These are phyloP conservation scores for Penaeus monodon DNA, from an alignment of 2,888 invertebrate genomes.

Conservation along the genomic window DNA sequence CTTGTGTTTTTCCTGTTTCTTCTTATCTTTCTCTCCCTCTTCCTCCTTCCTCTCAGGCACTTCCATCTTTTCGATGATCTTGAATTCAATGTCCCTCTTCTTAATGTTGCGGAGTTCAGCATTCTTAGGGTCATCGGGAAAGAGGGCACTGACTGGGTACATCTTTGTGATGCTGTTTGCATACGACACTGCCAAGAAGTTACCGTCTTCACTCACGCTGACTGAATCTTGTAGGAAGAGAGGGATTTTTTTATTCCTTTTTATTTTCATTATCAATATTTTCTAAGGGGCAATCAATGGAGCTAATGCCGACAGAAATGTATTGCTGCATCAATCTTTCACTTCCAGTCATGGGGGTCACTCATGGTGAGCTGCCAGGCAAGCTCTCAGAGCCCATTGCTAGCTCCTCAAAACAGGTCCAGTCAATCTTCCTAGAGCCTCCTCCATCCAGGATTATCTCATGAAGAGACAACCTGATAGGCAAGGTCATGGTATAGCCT, in stretches of 20 bases:
- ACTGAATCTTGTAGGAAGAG: slow-evolving; percentile 13
- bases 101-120: neutral
- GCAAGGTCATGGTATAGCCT: too few species aligned
- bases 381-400: too few species aligned
- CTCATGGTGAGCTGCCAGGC: too few species aligned
- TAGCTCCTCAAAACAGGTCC: too few species aligned
- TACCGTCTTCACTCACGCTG: slow-evolving; percentile 40
- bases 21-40: slow-evolving; percentile 19
- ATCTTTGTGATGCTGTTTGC: slow-evolving; percentile 37
- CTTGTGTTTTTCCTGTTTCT: slow-evolving; percentile 9
- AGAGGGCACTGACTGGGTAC: slow-evolving; percentile 31
- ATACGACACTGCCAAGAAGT: slow-evolving; percentile 34
- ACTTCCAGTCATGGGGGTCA: too few species aligned
- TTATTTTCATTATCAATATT: too few species aligned
- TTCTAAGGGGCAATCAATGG: too few species aligned
- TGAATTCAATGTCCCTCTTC: slow-evolving; percentile 41
- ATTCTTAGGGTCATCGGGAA: slow-evolving; percentile 8
- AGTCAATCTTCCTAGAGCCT: too few species aligned
- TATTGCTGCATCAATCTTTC: too few species aligned
- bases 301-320: too few species aligned
- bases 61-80: slow-evolving; percentile 42
- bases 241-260: neutral
- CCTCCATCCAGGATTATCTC: too few species aligned
- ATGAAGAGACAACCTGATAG: too few species aligned
- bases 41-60: slow-evolving; percentile 6